These are phyloP conservation scores for Ophraella communa DNA, from an alignment of 2,888 invertebrate species.

Conservation along the genomic window DNA sequence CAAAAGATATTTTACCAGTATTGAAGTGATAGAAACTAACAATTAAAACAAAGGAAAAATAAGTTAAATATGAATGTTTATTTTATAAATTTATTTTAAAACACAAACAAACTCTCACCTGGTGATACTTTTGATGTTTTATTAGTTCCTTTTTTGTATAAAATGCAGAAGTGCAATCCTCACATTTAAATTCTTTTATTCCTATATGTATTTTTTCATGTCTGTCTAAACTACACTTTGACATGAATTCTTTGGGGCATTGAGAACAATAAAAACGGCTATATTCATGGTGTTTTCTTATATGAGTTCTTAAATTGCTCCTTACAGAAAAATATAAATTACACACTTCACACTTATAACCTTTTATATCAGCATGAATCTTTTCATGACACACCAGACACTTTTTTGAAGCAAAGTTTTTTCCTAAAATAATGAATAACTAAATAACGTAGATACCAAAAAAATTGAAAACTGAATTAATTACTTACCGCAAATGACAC, in stretches of 20 bases:
- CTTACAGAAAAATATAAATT: slow-evolving; percentile 49
- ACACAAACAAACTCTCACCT: slow-evolving; percentile 36
- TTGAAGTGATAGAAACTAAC: no score
- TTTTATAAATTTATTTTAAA: not conserved
- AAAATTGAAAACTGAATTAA: not conserved
- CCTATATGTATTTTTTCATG: slow-evolving; percentile 51
- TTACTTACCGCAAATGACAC: slow-evolving; percentile 51
- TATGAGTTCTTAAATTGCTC: slow-evolving; percentile 50
- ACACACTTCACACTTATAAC: slow-evolving; percentile 46
- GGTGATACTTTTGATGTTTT: slow-evolving; percentile 51
- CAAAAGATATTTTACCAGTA: no score
- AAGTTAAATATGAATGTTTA: no score
- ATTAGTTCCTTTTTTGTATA: slow-evolving; percentile 50
- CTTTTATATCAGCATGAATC: slow-evolving; percentile 47
- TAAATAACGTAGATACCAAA: not conserved
- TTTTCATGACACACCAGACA: slow-evolving; percentile 51
- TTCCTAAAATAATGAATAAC: slow-evolving; percentile 42
- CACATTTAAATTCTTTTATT: slow-evolving; percentile 49
- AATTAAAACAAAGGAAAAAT: no score
- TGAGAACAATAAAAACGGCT: slow-evolving; percentile 50
- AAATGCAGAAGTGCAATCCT: slow-evolving; percentile 47
- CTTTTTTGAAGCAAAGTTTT: slow-evolving; percentile 49
- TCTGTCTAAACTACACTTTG: slow-evolving; percentile 49
- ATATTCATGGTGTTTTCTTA: slow-evolving; percentile 50
- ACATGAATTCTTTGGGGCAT: slow-evolving; percentile 47